These are phyloP conservation scores for Theocolax elegans DNA, from an alignment of 1,140 invertebrate genomes.

Conservation along the genomic window DNA sequence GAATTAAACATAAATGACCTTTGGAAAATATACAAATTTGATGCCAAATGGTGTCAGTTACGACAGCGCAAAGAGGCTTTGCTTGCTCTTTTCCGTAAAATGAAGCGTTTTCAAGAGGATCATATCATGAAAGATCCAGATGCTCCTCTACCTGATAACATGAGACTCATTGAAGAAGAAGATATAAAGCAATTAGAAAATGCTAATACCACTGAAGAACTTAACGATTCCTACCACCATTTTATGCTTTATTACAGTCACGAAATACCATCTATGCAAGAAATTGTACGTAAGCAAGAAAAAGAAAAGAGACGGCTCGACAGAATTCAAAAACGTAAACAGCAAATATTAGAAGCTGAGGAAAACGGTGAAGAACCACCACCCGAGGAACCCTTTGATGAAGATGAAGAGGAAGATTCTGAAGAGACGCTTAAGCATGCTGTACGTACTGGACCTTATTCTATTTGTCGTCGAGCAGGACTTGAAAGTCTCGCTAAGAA, in stretches of 20 bases:
- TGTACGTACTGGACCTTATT: slow-evolving; percentile 86
- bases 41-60: slow-evolving; percentile 97
- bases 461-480: slow-evolving; percentile 85
- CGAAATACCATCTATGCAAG: slow-evolving; percentile 89
- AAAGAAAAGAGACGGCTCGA: slow-evolving; percentile 69
- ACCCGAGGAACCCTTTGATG: slow-evolving; percentile 60
- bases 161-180: slow-evolving; percentile 85
- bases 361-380: slow-evolving; percentile 71
- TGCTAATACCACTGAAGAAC: slow-evolving; percentile 89
- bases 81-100: slow-evolving; percentile 86
- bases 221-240: slow-evolving; percentile 93
- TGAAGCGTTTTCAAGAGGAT: slow-evolving; percentile 91
- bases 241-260: slow-evolving; percentile 93
- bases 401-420: slow-evolving; percentile 71
- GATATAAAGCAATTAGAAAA: slow-evolving; percentile 85
- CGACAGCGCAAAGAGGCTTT: slow-evolving; percentile 88
- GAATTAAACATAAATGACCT: slow-evolving; percentile 95
- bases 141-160: slow-evolving; percentile 83
- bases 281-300: slow-evolving; percentile 71
- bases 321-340: slow-evolving; percentile 58
- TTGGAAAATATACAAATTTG: slow-evolving; percentile 97
- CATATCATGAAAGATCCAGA: slow-evolving; percentile 86
- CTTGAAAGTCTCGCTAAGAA: slow-evolving; percentile 87
- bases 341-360: slow-evolving; percentile 69
- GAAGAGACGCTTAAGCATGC: slow-evolving; percentile 84